Evolutionary conservation across 2,113 vertebrate species (phyloP).

Genomic region (Trogon melanurus): DNA sequence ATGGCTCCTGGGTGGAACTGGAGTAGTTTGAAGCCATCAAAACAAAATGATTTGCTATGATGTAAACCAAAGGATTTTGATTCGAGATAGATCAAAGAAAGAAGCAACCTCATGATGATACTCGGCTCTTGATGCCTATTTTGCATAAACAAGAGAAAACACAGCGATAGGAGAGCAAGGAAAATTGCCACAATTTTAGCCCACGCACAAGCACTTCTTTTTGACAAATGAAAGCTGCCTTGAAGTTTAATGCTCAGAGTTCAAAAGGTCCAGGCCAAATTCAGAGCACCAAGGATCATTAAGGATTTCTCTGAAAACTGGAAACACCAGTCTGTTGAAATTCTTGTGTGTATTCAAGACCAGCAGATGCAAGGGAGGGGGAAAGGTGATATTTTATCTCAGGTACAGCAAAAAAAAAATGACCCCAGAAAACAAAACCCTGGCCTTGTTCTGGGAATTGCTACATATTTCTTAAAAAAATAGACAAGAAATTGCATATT

Average conservation of each 20-base stretch:
- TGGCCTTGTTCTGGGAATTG: not conserved
- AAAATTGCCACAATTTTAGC: not conserved
- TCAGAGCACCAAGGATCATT: not conserved
- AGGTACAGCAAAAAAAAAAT: not conserved
- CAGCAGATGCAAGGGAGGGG: not conserved
- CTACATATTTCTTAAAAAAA: not conserved
- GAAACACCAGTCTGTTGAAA: not conserved
- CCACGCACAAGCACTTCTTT: not conserved
- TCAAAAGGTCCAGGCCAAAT: not conserved
- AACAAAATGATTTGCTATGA: not conserved
- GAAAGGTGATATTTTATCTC: not conserved
- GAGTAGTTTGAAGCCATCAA: not conserved
- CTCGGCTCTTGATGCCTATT: not conserved
- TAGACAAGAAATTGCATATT: not conserved
- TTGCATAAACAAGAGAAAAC: not conserved
- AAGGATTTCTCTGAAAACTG: not conserved
- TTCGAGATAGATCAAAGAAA: not conserved
- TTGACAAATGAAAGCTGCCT: not conserved
- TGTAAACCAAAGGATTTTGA: not conserved
- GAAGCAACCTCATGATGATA: not conserved
- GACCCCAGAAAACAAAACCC: not conserved
- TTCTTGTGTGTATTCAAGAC: not conserved
- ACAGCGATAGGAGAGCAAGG: not conserved
- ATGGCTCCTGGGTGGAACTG: not conserved
- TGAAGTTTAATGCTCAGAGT: not conserved